Evolutionary conservation across 1,140 invertebrate genomes (phyloP).

Genomic region (Chironomus tepperi): DNA sequence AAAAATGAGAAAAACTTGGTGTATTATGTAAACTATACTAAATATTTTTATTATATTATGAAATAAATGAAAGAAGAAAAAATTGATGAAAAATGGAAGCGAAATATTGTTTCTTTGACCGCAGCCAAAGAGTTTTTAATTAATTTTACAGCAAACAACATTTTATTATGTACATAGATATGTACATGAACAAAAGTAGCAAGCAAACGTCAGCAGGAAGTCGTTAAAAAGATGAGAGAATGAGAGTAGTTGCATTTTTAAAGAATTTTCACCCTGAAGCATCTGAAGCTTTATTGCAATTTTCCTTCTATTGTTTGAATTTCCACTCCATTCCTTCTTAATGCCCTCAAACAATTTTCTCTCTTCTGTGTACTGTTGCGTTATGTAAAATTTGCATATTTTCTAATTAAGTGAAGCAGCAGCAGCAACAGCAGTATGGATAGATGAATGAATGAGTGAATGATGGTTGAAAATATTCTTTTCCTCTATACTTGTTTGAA

Average conservation of each 20-base stretch:
- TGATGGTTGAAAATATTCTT: neutral
- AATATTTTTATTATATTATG: slow-evolving; percentile 19
- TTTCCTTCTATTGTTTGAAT: slow-evolving; percentile 1
- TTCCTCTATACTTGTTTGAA: no score
- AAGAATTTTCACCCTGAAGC: neutral
- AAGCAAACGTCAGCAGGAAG: neutral
- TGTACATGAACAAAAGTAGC: neutral
- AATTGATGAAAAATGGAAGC: neutral
- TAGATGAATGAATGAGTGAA: neutral
- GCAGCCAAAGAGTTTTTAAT: slow-evolving; percentile 6
- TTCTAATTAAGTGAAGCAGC: slow-evolving; percentile 23
- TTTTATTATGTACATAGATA: no score
- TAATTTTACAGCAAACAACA: slow-evolving; percentile 5
- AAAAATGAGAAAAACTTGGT: neutral
- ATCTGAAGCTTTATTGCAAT: neutral
- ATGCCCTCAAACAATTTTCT: neutral
- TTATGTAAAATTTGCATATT: slow-evolving; percentile 21
- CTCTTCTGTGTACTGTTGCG: neutral
- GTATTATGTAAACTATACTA: slow-evolving; percentile 23
- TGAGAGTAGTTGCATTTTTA: neutral
- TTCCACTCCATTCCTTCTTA: neutral
- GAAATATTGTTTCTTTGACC: slow-evolving; percentile 5
- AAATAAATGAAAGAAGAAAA: slow-evolving; percentile 9
- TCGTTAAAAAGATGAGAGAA: no score
- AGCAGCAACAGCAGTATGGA: neutral